phyloP scores from a whole-genome alignment of 2,888 invertebrate genomes.

The Himalopsyche anomala region DNA sequence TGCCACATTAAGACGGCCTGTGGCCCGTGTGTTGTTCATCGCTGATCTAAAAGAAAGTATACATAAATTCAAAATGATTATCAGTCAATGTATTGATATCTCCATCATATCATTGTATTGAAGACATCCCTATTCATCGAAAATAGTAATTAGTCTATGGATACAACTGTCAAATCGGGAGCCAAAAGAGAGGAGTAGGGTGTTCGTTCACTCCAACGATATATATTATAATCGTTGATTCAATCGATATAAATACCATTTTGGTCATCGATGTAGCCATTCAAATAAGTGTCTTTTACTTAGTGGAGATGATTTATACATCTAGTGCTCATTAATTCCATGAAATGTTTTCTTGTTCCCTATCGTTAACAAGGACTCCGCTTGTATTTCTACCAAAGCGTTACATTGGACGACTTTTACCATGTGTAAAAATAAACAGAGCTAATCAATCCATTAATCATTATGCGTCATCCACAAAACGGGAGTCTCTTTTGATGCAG shows the following conservation, averaged over 20 bases:
- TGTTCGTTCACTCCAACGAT: background rate
- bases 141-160: too few relatives aligned
- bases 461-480: background rate
- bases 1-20: too few relatives aligned
- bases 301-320: background rate
- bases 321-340: background rate
- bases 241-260: constrained; percentile 9
- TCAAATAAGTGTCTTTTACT: background rate
- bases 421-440: constrained; percentile 12
- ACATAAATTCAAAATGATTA: too few relatives aligned
- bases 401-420: constrained; percentile 45
- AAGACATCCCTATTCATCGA: too few relatives aligned
- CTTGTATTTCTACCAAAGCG: constrained; percentile 48
- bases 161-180: constrained; percentile 1
- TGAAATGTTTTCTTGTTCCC: constrained; percentile 36
- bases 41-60: too few relatives aligned
- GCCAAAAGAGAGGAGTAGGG: background rate
- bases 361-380: constrained; percentile 35
- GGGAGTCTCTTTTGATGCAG: background rate
- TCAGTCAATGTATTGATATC: too few relatives aligned
- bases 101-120: too few relatives aligned
- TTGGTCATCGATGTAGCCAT: constrained; percentile 1
- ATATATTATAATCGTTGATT: too few relatives aligned
- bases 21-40: too few relatives aligned
- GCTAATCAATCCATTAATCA: constrained; percentile 18